phyloP scores from a whole-genome alignment of 2,113 vertebrate genomes.

The Indri indri region DNA sequence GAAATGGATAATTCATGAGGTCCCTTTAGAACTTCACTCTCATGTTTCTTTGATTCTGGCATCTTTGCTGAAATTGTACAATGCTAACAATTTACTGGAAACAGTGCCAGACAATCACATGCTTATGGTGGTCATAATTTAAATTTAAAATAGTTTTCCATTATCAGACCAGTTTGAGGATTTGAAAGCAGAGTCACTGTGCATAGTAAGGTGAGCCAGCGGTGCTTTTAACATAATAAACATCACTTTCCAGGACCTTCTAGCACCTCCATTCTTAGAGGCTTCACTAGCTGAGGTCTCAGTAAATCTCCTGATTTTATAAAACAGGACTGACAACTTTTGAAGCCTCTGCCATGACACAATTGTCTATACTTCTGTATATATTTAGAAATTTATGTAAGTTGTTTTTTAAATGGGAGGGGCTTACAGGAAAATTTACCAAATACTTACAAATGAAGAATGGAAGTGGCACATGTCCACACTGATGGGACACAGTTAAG shows the following conservation, averaged over 20 bases:
- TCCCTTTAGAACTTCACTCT: not conserved
- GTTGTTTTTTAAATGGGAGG: not conserved
- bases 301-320: not conserved
- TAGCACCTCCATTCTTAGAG: not conserved
- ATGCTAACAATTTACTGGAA: not conserved
- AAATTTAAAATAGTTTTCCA: not conserved
- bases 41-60: not conserved
- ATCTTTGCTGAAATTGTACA: not conserved
- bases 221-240: not conserved
- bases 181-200: not conserved
- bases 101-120: not conserved
- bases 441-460: conserved; percentile 15
- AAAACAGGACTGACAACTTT: not conserved
- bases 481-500: not conserved
- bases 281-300: not conserved
- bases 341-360: not conserved
- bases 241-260: not conserved
- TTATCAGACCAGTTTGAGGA: not conserved
- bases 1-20: not conserved
- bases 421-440: not conserved
- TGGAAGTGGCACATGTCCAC: not conserved
- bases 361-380: not conserved
- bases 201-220: not conserved
- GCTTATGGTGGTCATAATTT: not conserved
- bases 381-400: not conserved